These are phyloP conservation scores for Eunapius fragilis DNA, from an alignment of 37 sponge, comb jelly and placozoan genomes.

Conservation along the genomic window DNA sequence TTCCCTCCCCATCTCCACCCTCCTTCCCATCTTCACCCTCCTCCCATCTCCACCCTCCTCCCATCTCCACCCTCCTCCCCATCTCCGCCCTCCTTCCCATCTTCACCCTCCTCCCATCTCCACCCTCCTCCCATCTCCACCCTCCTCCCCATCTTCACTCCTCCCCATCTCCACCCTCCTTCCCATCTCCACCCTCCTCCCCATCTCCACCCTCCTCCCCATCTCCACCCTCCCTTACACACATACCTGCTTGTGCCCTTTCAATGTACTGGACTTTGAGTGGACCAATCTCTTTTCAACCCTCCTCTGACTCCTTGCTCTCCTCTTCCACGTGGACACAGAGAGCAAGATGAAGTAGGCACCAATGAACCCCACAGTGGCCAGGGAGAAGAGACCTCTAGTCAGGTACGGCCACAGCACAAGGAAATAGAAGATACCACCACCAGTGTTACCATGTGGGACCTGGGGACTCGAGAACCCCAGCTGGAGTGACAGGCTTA, in stretches of 20 bases:
- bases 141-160: background rate
- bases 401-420: background rate
- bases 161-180: background rate
- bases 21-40: too few species aligned
- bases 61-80: too few species aligned
- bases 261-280: conserved; percentile 12
- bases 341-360: conserved; percentile 28
- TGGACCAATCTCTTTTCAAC: background rate
- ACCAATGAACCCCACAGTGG: background rate
- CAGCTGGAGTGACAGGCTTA: conserved; percentile 54
- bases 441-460: background rate
- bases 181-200: conserved; percentile 21
- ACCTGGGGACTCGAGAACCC: conserved; percentile 13
- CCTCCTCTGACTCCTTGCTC: background rate
- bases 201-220: background rate
- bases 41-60: background rate
- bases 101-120: too few species aligned
- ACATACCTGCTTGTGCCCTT: conserved; percentile 59
- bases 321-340: conserved; percentile 15
- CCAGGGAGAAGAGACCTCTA: conserved; percentile 6
- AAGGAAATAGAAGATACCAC: background rate
- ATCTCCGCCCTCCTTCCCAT: too few species aligned
- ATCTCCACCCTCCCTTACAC: background rate
- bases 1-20: too few species aligned
- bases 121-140: too few species aligned